Evolutionary conservation across 2,113 vertebrate species (phyloP), one percentile per base, ranked within the genome.

Genomic region (Nothoprocta perdicaria): DNA sequence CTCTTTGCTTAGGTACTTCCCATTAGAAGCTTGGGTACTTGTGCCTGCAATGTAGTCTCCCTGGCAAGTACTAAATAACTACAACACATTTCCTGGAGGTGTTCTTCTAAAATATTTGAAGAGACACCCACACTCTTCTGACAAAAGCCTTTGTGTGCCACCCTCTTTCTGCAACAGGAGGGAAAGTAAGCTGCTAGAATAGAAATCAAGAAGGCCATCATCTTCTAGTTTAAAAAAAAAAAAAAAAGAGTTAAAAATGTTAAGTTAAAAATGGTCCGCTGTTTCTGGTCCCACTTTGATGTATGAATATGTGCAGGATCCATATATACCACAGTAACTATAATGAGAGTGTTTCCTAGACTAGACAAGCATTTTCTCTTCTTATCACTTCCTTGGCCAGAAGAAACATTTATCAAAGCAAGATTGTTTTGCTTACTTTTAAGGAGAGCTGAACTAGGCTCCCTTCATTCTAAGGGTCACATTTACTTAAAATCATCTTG

Each of bases 401-500:
- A 68, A 94, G 68, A 93, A 92, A 93, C 10, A 58, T 93, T 87
- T 91, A 57, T 84, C 57, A 86, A 61, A 89, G 52, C 67, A 80
- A 29, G 45, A 84, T 76, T 57, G 58, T 78, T 87, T 52, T 65
- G 66, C 33, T 19, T 88, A 35, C 38, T 91, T 84, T 61, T 41
- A 86, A 76, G 35, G 19, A 77, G 12, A 26, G 27, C 11, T 79
- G 52, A 89, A 66, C 6, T 8, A 73, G 15, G 31, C 4, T 76
- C 26, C 45, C 33, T 85, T 89, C 62, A 61, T 66, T 90, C 31
- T 9, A 1, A 69, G 63, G 84, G 82, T 93, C 92, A 63, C 38
- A 43, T 63, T 63, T 73, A 58, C 45, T 94, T 89, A 92, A 87
- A 95, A 86, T 93, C 92, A 93, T 77, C 89, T 38, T 72, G 12